Evolutionary conservation across 2,113 vertebrate species (phyloP).

Genomic region (Corvus hawaiiensis): DNA sequence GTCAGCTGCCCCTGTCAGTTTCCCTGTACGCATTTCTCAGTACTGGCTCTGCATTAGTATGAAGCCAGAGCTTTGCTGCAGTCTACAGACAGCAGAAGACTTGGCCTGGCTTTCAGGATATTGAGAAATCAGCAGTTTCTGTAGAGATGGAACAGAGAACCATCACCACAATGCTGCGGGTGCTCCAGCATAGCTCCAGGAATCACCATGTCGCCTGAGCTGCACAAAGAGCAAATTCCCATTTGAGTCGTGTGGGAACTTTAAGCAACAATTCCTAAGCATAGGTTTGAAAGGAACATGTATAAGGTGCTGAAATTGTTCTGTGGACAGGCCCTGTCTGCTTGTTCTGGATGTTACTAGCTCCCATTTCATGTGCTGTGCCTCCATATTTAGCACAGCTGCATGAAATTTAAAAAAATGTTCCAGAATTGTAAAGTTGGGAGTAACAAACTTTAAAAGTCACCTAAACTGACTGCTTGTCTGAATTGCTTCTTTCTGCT

Average conservation of each 20-base stretch:
- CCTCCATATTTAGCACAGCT: not conserved
- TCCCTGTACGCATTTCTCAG: not conserved
- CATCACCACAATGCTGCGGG: not conserved
- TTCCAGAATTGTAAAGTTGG: not conserved
- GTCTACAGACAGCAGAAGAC: not conserved
- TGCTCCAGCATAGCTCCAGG: not conserved
- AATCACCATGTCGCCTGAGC: not conserved
- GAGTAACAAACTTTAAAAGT: not conserved
- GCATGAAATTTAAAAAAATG: not conserved
- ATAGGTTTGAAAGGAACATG: not conserved
- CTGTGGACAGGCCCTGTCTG: not conserved
- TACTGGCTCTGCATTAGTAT: not conserved
- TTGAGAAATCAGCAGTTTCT: not conserved
- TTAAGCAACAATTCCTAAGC: not conserved
- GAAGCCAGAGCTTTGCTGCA: not conserved
- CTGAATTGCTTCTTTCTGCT: not conserved
- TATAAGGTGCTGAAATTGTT: not conserved
- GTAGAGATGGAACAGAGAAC: not conserved
- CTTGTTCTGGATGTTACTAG: not conserved
- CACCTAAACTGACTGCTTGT: not conserved
- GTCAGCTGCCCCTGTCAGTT: fast-evolving
- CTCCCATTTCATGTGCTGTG: not conserved
- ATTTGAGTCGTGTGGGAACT: fast-evolving
- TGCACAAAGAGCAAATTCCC: not conserved
- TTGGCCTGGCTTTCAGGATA: not conserved